phyloP scores from a whole-genome alignment of 2,113 vertebrate genomes.

The Triplophysa rosa region DNA sequence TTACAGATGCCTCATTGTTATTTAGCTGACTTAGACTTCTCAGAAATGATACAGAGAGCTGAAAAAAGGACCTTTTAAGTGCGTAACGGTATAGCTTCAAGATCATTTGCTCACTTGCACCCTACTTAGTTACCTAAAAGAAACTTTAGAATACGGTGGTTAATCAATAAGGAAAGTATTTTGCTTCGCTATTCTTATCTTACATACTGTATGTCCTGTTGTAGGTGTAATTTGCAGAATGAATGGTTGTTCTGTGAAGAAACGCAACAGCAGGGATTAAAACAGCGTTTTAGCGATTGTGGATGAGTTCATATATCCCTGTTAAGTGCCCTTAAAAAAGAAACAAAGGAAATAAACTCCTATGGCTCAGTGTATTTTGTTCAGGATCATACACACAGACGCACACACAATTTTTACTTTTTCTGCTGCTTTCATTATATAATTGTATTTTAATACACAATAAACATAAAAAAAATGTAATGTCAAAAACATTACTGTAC shows the following conservation, averaged over 20 bases:
- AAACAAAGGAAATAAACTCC: constrained; percentile 55
- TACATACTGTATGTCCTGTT: constrained; percentile 71
- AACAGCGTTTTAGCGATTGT: constrained; percentile 74
- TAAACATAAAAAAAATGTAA: not conserved
- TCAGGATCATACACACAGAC: constrained; percentile 46
- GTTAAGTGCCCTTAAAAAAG: constrained; percentile 71
- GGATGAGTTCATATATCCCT: constrained; percentile 71
- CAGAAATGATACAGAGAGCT: constrained; percentile 56
- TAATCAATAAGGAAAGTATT: constrained; percentile 82
- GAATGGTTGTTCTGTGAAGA: constrained; percentile 62
- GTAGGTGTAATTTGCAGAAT: constrained; percentile 62
- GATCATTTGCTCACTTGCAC: constrained; percentile 59
- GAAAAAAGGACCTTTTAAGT: constrained; percentile 62
- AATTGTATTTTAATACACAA: not conserved
- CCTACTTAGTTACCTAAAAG: constrained; percentile 65
- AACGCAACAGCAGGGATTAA: constrained; percentile 65
- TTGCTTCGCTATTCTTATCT: constrained; percentile 72
- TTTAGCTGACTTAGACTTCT: constrained; percentile 53
- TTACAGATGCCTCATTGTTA: constrained; percentile 52
- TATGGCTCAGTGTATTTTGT: constrained; percentile 57
- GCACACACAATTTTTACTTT: not conserved
- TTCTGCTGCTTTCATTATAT: not conserved
- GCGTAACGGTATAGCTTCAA: constrained; percentile 64
- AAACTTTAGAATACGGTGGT: constrained; percentile 77
- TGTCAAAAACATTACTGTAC: not conserved